Evolutionary conservation across 2,797 vertebrate species (phyloP), one percentile per base, ranked within the genome.

Genomic region (Pangasius larnaudii): DNA sequence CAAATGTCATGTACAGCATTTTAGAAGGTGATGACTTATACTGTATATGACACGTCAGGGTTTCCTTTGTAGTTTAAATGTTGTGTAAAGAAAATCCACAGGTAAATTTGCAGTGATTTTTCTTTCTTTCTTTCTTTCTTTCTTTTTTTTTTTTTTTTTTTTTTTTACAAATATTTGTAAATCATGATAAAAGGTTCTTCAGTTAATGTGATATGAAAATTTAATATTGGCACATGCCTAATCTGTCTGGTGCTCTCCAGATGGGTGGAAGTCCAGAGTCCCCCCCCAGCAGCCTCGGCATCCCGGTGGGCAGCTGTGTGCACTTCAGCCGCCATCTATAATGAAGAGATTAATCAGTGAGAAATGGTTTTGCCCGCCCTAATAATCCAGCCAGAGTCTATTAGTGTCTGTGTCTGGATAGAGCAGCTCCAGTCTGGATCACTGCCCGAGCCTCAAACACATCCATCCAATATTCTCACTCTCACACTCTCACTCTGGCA

Each of bases 331-430:
- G 49, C 49, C n/a, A 82, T 89, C 82, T 82, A n/a, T 89, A 89
- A 89, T 89, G 81, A 89, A 87, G 86, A 88, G 88, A 91, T 90
- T 86, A 89, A 82, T 86, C 90, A 86, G 86, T 86, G 74, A 72
- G 86, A 91, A 91, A 89, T 82, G 83, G 42, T 88, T 89, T 67
- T 39, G n/a, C 77, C 85, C 33, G 51, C 86, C 56, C 84, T 84
- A 65, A 85, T 88, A 89, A 90, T 90, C 90, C 86, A 86, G 71
- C 63, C 72, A 1, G 33, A 88, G 88, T 77, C 86, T 86, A 88
- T 89, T 90, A 89, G 71, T 79, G 82, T 58, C 84, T 86, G 85
- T 84, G 88, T 87, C 86, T 83, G 74, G 67, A 87, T 59, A 88
- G 90, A 69, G 69, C 81, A 16, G 24, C 58, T 51, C n/a, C 81